These are phyloP conservation scores for Serranus cabrilla DNA, from an alignment of 2,797 vertebrate genomes.

Conservation along the genomic window DNA sequence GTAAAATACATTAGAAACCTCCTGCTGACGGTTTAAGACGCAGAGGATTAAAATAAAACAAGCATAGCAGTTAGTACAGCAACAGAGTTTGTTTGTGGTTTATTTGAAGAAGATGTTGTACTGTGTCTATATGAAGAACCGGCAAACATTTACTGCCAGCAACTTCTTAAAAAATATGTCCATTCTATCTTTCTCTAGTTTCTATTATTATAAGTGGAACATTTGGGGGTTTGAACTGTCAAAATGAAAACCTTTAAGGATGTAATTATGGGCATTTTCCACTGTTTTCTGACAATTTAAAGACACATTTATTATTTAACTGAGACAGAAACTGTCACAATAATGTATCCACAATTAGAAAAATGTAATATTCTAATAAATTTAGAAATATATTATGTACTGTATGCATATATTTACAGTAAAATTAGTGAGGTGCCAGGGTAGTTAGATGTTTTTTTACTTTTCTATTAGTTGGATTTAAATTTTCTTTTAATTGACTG, in stretches of 20 bases:
- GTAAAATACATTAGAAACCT: slow-evolving; percentile 41
- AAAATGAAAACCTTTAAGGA: neutral
- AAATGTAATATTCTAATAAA: neutral
- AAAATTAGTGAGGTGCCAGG: too few species aligned
- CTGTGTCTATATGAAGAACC: neutral
- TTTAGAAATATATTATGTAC: too few species aligned
- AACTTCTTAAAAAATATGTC: too few species aligned
- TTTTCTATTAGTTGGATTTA: too few species aligned
- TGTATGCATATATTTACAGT: too few species aligned
- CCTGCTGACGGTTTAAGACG: slow-evolving; percentile 3
- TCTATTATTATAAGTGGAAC: neutral
- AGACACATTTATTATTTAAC: neutral
- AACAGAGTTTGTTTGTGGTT: neutral
- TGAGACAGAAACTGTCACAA: neutral
- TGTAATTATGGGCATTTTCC: neutral
- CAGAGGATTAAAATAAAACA: slow-evolving; percentile 34
- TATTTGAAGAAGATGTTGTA: neutral
- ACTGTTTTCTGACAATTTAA: neutral
- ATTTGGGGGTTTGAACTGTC: neutral
- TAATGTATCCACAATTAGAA: neutral
- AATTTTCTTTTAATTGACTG: too few species aligned
- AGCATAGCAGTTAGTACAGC: neutral
- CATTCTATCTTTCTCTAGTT: too few species aligned
- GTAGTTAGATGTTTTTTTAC: too few species aligned
- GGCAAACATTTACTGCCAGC: neutral